phyloP scores from a whole-genome alignment of 2,888 invertebrate genomes.

The Himalopsyche kuldschensis region DNA sequence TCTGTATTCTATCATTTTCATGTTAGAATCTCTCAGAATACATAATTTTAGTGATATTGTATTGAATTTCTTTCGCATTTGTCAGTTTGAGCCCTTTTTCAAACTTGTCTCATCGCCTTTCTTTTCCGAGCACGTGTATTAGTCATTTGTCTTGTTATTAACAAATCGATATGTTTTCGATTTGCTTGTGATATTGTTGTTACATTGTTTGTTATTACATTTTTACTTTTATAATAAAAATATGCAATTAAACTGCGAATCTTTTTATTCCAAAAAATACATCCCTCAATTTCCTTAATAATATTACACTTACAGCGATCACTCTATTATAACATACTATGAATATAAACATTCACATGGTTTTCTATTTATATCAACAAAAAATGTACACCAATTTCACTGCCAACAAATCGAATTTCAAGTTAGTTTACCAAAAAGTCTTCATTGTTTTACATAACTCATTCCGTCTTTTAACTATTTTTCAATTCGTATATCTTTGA shows the following conservation, averaged over 20 bases:
- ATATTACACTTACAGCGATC: too few species aligned
- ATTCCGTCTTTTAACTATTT: too few species aligned
- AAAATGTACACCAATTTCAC: too few species aligned
- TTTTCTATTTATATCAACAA: too few species aligned
- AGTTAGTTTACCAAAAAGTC: too few species aligned
- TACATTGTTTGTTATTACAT: slow-evolving; percentile 14
- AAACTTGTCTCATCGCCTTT: neutral
- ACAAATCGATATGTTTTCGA: slow-evolving; percentile 6
- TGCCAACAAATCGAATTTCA: too few species aligned
- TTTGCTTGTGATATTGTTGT: slow-evolving; percentile 28
- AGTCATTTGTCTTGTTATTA: slow-evolving; percentile 17
- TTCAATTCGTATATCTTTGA: too few species aligned
- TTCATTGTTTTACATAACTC: too few species aligned
- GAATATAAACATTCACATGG: too few species aligned
- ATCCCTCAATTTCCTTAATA: neutral
- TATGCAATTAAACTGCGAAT: neutral
- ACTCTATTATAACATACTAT: too few species aligned
- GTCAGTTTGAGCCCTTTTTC: neutral
- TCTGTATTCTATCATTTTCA: neutral
- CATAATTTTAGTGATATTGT: neutral
- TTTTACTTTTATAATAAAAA: slow-evolving; percentile 33
- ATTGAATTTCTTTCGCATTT: neutral
- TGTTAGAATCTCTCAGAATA: neutral
- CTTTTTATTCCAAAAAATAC: neutral
- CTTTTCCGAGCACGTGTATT: slow-evolving; percentile 2